phyloP scores from a whole-genome alignment of 1,140 invertebrate genomes.

The Drosophila funebris region DNA sequence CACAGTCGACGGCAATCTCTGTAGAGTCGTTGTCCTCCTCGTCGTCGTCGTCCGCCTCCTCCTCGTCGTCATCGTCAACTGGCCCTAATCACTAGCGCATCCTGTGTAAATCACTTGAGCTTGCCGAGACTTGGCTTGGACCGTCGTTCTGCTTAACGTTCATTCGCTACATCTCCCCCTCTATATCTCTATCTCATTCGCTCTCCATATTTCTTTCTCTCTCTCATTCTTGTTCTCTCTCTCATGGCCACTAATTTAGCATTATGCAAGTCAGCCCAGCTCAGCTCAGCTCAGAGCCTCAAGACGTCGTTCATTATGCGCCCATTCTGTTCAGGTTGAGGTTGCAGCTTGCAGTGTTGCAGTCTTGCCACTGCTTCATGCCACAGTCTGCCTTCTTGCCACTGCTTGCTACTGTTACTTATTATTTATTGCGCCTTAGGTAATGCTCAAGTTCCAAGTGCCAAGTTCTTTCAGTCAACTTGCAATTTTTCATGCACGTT shows the following conservation, averaged over 20 bases:
- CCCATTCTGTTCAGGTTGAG: slow-evolving; percentile 55
- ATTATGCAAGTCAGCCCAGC: slow-evolving; percentile 68
- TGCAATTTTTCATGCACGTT: slow-evolving; percentile 80
- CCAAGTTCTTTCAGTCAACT: slow-evolving; percentile 68
- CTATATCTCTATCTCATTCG: background rate
- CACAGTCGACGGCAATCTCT: background rate
- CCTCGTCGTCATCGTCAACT: background rate
- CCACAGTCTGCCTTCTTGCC: background rate
- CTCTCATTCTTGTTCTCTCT: background rate
- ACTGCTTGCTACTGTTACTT: slow-evolving; percentile 47
- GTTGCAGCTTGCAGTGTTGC: background rate
- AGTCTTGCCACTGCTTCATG: background rate
- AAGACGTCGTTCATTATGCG: slow-evolving; percentile 78
- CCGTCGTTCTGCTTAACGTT: background rate
- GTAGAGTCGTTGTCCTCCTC: background rate
- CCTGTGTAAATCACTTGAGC: slow-evolving; percentile 41
- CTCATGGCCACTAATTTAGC: slow-evolving; percentile 72
- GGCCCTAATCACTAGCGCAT: slow-evolving; percentile 36
- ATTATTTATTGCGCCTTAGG: slow-evolving; percentile 80
- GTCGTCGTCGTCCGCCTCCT: too few relatives aligned
- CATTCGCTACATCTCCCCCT: too few relatives aligned
- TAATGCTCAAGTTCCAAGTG: slow-evolving; percentile 57
- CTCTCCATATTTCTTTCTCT: background rate
- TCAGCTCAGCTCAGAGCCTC: slow-evolving; percentile 41
- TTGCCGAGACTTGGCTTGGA: background rate